Evolutionary conservation across 2,797 vertebrate species (phyloP).

Genomic region (Orientallactaga sibirica): DNA sequence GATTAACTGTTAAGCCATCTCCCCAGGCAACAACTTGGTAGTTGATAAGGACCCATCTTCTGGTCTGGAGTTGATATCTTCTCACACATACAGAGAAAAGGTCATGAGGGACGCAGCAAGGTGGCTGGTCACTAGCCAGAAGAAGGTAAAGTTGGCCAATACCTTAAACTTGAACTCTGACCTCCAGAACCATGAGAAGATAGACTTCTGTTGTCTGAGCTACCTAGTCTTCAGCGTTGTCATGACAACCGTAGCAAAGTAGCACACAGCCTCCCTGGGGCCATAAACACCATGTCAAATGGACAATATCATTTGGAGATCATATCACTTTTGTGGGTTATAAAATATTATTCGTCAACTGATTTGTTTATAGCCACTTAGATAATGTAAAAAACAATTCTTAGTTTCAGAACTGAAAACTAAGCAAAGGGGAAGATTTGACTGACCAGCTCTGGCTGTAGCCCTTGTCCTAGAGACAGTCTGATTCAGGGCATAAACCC

Average conservation of each 20-base stretch:
- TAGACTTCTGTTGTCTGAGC: not conserved
- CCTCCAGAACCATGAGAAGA: not conserved
- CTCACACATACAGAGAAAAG: not conserved
- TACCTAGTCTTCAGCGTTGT: not conserved
- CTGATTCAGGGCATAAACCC: not conserved
- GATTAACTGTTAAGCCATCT: no score
- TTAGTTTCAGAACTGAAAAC: not conserved
- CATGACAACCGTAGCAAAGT: not conserved
- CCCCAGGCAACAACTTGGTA: no score
- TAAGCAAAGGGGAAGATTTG: not conserved
- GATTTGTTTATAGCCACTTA: not conserved
- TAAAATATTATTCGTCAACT: slow-evolving; percentile 17
- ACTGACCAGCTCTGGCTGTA: accelerated
- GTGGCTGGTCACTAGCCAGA: not conserved
- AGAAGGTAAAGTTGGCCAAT: not conserved
- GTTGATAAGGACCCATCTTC: no score
- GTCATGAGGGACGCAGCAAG: not conserved
- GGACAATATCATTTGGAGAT: not conserved
- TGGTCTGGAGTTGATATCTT: no score
- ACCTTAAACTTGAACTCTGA: not conserved
- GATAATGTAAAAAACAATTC: not conserved
- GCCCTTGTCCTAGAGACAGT: not conserved
- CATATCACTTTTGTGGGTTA: slow-evolving; percentile 6
- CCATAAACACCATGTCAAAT: not conserved
- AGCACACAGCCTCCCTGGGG: not conserved